Evolutionary conservation across 1,140 invertebrate genomes (phyloP), one percentile per base, ranked within the genome.

Genomic region (Papilio machaon): DNA sequence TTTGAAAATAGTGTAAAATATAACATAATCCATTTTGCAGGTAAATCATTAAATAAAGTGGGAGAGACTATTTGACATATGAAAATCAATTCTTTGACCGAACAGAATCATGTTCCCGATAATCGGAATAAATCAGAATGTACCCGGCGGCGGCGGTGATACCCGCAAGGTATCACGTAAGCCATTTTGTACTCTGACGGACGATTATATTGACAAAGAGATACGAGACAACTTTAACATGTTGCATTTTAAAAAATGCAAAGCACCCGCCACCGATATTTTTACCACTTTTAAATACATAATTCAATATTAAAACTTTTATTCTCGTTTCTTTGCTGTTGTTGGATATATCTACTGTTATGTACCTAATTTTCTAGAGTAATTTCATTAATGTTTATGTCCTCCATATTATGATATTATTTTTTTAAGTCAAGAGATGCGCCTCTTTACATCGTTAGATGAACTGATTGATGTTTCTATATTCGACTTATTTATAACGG

Each of bases 91-190:
- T 35, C 30, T 70, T 70, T 15, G 23, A 70, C 64, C 64, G 64
- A 17, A 35, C 64, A 43, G 15, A 43, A 43, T 38, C 43, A 73
- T 15, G n/a, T 46, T 73, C 73, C 17, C 5, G 73, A 17, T 9
- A 4, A 73, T 47, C 17, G 30, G 74, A 76, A 76, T 76, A 15
- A 30, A 52, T 76, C 47, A 54, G 46, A 76, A 76, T 76, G 74
- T 76, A 49, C 52, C 11, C 47, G 17, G 38, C 73, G 73, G 43
- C 35, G 43, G 17, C 47, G 73, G 73, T 7, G 47, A 47, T 76
- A 76, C 43, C 46, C 47, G 19, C 74, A 19, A 49, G 46, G 47
- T 47, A 76, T 76, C 74, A 76, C 74, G 74, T 76, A 76, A 17
- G 38, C 73, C 38, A 47, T 74, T 47, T 74, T 19, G 19, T 46